Evolutionary conservation across 2,888 invertebrate genomes (phyloP).

Genomic region (Octonoba sinensis): DNA sequence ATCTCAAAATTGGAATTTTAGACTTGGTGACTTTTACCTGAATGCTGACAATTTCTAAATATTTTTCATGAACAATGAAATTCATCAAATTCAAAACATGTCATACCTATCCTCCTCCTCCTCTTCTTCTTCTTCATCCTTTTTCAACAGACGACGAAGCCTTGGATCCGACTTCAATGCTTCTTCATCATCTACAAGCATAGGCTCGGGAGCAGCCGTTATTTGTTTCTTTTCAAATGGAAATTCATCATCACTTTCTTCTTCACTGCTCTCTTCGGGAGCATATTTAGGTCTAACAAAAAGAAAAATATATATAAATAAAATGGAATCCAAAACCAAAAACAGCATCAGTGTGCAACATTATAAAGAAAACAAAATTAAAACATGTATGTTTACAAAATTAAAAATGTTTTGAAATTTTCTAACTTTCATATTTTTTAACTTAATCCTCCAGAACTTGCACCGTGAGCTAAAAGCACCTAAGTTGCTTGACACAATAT

Average conservation of each 20-base stretch:
- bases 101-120: slow-evolving; percentile 71
- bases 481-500: too few species aligned
- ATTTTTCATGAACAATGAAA: not conserved
- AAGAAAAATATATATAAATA: slow-evolving; percentile 4
- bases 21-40: too few species aligned
- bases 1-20: too few species aligned
- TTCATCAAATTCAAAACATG: not conserved
- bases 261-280: slow-evolving; percentile 82
- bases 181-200: slow-evolving; percentile 66
- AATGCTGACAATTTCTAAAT: not conserved
- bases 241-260: slow-evolving; percentile 85
- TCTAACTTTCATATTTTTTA: too few species aligned
- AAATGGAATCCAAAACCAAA: not conserved
- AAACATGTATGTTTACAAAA: not conserved
- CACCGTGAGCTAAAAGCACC: too few species aligned
- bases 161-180: slow-evolving; percentile 84
- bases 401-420: not conserved
- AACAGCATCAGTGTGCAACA: not conserved
- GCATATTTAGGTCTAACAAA: slow-evolving; percentile 87
- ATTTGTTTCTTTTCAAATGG: slow-evolving; percentile 67
- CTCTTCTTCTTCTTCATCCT: slow-evolving; percentile 72
- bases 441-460: too few species aligned
- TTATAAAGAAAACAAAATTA: not conserved
- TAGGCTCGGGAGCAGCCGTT: slow-evolving; percentile 55
- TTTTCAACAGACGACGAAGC: slow-evolving; percentile 78